phyloP scores from a whole-genome alignment of 53 echinoderm and acorn worm species.

The Echinometra lucunter region DNA sequence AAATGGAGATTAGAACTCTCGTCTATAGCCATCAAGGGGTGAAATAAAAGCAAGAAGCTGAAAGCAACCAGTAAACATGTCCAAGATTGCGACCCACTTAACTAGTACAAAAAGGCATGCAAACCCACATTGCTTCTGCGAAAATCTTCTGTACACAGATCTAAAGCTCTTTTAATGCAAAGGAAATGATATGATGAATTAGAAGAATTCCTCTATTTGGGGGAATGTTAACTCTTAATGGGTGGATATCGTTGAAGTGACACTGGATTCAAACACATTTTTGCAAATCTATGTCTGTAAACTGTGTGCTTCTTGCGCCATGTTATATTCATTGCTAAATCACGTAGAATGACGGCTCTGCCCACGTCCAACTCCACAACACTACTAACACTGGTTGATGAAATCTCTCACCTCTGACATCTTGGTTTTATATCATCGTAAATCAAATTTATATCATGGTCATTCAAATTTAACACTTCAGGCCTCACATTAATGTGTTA shows the following conservation, averaged over 20 bases:
- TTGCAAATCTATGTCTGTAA: no score
- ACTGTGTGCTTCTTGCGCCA: no score
- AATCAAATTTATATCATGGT: conserved; percentile 12
- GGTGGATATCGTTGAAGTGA: no score
- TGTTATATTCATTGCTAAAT: background rate
- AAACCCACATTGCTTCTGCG: no score
- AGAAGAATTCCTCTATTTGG: background rate
- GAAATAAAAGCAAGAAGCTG: background rate
- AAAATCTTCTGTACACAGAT: no score
- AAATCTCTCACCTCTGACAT: background rate
- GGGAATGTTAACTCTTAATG: no score
- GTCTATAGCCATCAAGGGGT: background rate
- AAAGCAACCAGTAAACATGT: background rate
- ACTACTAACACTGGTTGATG: background rate
- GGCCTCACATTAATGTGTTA: background rate
- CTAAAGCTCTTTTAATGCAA: no score
- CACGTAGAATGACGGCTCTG: background rate
- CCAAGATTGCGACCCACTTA: background rate
- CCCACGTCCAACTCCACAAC: background rate
- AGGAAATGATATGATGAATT: no score
- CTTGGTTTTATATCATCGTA: conserved; percentile 18
- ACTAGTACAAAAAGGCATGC: no score
- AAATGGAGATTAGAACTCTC: background rate
- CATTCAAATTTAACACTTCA: conserved; percentile 20
- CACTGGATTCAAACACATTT: no score